Conservation (phyloP, 2,797 vertebrate species). For the Poeciliopsis turneri region DNA sequence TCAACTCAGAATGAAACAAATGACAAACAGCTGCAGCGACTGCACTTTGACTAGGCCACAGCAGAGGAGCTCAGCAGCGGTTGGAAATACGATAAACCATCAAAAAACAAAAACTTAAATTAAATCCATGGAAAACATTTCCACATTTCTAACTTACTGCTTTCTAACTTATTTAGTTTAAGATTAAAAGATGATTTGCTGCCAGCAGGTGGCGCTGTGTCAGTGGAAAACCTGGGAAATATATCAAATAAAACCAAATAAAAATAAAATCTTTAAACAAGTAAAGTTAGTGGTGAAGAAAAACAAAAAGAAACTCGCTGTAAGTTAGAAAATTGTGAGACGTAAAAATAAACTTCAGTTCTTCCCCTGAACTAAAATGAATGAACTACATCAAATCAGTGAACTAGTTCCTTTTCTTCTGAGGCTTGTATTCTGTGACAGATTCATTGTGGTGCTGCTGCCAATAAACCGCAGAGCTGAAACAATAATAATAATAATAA, state of each 20-base stretch:
- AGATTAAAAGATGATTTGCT: background rate
- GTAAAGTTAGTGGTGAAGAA: background rate
- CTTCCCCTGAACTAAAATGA: background rate
- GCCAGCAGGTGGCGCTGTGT: background rate
- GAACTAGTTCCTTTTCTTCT: background rate
- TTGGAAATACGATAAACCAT: background rate
- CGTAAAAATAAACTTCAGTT: background rate
- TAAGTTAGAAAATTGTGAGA: background rate
- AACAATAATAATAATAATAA: too few relatives aligned
- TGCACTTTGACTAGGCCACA: slow-evolving; percentile 1
- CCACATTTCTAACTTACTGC: background rate
- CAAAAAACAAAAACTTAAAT: background rate
- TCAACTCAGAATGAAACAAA: background rate
- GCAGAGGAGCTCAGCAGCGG: background rate
- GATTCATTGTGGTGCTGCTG: background rate
- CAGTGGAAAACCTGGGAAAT: background rate
- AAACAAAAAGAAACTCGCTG: background rate
- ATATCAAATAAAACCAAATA: background rate
- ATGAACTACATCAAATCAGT: background rate
- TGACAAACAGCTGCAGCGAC: background rate
- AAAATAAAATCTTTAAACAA: background rate
- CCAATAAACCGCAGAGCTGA: background rate
- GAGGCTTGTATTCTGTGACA: background rate
- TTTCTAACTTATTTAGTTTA: background rate
- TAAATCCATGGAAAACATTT: background rate